Evolutionary conservation across 2,797 vertebrate species (phyloP).

Genomic region (Microctenopoma lineatum): DNA sequence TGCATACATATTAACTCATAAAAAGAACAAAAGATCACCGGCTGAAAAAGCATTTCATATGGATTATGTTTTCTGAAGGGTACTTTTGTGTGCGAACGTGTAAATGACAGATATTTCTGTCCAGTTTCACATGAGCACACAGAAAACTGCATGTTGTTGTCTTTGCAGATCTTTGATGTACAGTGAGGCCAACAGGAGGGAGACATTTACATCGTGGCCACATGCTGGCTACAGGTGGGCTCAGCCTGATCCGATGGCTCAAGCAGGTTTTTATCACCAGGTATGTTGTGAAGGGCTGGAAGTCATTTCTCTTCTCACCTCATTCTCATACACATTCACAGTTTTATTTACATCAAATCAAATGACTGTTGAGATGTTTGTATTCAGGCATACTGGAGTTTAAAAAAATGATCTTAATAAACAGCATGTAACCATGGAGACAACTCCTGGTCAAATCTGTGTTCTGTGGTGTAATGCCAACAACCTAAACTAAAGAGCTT

Average conservation of each 20-base stretch:
- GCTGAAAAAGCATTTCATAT: neutral
- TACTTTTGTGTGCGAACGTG: neutral
- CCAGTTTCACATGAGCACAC: neutral
- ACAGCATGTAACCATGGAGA: neutral
- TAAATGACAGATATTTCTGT: too few species aligned
- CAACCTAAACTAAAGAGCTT: neutral
- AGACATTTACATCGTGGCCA: conserved; percentile 99
- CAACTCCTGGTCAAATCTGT: neutral
- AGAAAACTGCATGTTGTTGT: neutral
- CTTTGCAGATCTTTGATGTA: conserved; percentile 95
- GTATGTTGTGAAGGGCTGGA: conserved; percentile 71
- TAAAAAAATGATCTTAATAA: neutral
- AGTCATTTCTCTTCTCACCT: neutral
- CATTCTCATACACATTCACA: neutral
- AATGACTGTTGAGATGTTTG: neutral
- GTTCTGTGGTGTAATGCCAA: neutral
- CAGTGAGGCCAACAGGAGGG: conserved; percentile 97
- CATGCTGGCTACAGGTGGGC: conserved; percentile 98
- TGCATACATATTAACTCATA: too few species aligned
- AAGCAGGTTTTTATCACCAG: conserved; percentile 99
- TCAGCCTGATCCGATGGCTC: conserved; percentile 98
- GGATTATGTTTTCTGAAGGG: neutral
- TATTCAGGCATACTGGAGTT: neutral
- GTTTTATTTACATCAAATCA: neutral
- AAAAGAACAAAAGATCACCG: too few species aligned